Evolutionary conservation across 2,888 invertebrate species (phyloP).

Genomic region (Synanthedon andrenaeformis): DNA sequence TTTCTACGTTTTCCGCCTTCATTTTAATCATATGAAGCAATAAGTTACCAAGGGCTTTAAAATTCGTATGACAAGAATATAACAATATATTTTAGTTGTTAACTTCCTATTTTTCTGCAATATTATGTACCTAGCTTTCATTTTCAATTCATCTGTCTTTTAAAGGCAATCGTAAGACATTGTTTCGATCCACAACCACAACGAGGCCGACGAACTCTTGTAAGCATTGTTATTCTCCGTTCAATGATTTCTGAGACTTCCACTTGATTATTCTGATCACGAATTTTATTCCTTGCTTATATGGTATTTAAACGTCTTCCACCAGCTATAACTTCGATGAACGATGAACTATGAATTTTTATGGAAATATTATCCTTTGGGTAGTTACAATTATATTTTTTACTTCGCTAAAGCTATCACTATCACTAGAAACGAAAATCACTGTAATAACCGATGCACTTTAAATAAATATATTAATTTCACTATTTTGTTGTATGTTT

Average conservation of each 20-base stretch:
- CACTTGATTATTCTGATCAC: conserved; percentile 53
- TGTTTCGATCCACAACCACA: conserved; percentile 46
- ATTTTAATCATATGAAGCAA: conserved; percentile 31
- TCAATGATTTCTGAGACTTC: conserved; percentile 32
- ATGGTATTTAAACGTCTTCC: conserved; percentile 41
- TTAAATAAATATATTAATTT: too few species aligned
- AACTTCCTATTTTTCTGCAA: too few species aligned
- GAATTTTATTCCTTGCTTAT: conserved; percentile 33
- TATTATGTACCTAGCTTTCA: neutral
- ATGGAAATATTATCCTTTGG: neutral
- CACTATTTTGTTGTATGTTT: too few species aligned
- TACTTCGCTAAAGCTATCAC: too few species aligned
- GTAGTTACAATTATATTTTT: too few species aligned
- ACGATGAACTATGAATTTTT: neutral
- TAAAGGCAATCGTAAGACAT: conserved; percentile 27
- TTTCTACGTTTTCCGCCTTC: conserved; percentile 45
- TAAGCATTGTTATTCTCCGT: conserved; percentile 58
- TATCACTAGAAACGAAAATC: conserved; percentile 1
- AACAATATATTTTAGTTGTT: too few species aligned
- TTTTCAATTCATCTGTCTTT: conserved; percentile 28
- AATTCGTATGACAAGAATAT: too few species aligned
- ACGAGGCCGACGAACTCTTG: conserved; percentile 55
- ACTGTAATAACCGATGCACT: neutral
- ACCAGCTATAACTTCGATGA: neutral
- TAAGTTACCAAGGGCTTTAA: too few species aligned